Evolutionary conservation across 2,888 invertebrate genomes (phyloP), one percentile per base, ranked within the genome.

Genomic region (Cistogaster globosa): DNA sequence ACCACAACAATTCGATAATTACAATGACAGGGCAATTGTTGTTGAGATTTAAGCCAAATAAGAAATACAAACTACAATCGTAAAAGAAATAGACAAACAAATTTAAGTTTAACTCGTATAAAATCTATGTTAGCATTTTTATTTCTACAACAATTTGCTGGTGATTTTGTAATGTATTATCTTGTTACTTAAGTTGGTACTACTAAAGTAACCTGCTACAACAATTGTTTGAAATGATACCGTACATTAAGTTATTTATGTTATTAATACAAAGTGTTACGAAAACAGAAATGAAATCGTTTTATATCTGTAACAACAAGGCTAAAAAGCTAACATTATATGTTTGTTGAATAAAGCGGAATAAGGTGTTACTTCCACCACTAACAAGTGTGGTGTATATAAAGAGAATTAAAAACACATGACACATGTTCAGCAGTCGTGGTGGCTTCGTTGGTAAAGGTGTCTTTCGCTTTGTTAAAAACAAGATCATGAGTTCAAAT

Each of bases 21-120:
- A 86, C 87, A 86, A 87, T 87, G 87, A 87, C 87, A 86, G 65
- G 67, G 71, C 87, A 87, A 87, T 86, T 86, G 87, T 75, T 63
- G 80, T 72, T 58, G 45, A 84, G 76, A 72, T 80, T 76, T 80
- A 1, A 80, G 48, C 53, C 55, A 72, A 81, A 65, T 67, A 74
- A 38, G 18, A 75, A 81, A 42, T 71, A 42, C 16, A 38, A 26
- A 53, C 18, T 20, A 20, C 12, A 53, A 53, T 53, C 7, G 51
- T 6, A n/a, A 48, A 18, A 53, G 9, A 9, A 53, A 1, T 32
- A n/a, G 18, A 53, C 12, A 18, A 26, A 63, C n/a, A n/a, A 20
- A 48, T 38, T 65, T 53, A n/a, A 32, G 26, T 16, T 65, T 18
- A 42, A 22, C 22, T 60, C 14, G 45, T 51, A 67, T 22, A 58